Evolutionary conservation across 92 coral and sea anemone genomes (phyloP), one percentile per base, ranked within the genome.

Genomic region (Zoanthus sociatus): DNA sequence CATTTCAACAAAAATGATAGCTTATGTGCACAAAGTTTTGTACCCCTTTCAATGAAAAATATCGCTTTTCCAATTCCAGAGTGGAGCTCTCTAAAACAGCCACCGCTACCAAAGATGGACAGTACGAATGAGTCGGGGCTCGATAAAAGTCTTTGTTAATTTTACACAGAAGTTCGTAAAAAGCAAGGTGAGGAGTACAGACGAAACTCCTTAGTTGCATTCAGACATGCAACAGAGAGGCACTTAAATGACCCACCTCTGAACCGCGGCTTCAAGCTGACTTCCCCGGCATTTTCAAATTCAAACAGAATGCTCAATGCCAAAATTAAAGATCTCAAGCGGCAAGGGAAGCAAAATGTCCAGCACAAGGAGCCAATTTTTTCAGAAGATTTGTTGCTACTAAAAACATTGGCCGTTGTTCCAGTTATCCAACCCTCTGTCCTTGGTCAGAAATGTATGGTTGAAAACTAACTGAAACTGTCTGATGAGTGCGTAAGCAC

Each of bases 261-360:
- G 68, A 89, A 84, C 79, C 76, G 89, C 31, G 84, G 85, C 37
- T 55, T 85, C 72, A 85, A 85, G 83, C 46, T 77, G 42, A 30
- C 61, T 54, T 71, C 78, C 33, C 71, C 84, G 53, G 84, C 56
- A 44, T 89, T 89, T 73, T 17, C 83, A 20, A 83, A 72, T 54
- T 90, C 90, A 81, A 91, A 91, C 83, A 42, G 51, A 50, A 79
- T 84, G 82, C 78, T 84, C 8, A 88, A 91, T 71, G 89, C 92
- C 21, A 83, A 88, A 68, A 71, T 91, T 13, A 83, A 87, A 70
- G 70, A 74, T 13, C 78, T 84, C 30, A 92, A 92, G 63, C 78
- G 78, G 31, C 89, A 84, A 78, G 90, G 94, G 10, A 92, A 92
- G 79, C 91, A 88, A 73, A 92, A 92, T 58, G 83, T 88, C 18